Evolutionary conservation across 2,113 vertebrate species (phyloP).

Genomic region (Microcebus jonahi): DNA sequence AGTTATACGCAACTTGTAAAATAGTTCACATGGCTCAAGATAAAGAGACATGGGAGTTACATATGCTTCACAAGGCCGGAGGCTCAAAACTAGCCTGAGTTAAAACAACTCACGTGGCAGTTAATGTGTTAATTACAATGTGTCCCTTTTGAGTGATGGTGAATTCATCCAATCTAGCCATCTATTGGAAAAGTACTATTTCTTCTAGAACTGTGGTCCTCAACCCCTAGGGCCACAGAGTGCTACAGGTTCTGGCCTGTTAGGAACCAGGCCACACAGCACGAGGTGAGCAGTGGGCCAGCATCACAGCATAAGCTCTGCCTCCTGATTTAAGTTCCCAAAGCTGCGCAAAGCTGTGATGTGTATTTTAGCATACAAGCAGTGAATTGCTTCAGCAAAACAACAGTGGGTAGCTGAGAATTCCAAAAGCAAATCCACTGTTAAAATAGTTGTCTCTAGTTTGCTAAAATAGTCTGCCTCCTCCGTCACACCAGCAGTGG

Average conservation of each 20-base stretch:
- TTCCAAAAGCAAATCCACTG: conserved; percentile 4
- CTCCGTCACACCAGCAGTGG: no score
- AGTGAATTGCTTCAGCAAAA: not conserved
- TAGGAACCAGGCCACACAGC: no score
- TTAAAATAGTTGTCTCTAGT: not conserved
- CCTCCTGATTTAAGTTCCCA: not conserved
- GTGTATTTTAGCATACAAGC: not conserved
- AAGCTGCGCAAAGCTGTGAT: not conserved
- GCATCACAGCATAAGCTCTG: no score
- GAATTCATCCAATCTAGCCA: not conserved
- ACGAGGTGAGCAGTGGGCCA: no score
- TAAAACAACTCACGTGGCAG: no score
- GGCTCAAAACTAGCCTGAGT: no score
- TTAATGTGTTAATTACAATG: not conserved
- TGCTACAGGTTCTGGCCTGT: no score
- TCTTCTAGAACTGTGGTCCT: not conserved
- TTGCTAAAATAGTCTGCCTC: not conserved
- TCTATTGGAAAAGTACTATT: not conserved
- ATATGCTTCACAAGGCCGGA: no score
- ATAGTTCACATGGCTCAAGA: no score
- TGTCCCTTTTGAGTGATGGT: not conserved
- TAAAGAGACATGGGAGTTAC: no score
- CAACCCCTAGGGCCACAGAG: no score
- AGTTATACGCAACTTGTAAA: no score
- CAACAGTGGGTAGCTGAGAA: not conserved